phyloP scores from a whole-genome alignment of 1,140 invertebrate species.

The Helicoverpa zea region DNA sequence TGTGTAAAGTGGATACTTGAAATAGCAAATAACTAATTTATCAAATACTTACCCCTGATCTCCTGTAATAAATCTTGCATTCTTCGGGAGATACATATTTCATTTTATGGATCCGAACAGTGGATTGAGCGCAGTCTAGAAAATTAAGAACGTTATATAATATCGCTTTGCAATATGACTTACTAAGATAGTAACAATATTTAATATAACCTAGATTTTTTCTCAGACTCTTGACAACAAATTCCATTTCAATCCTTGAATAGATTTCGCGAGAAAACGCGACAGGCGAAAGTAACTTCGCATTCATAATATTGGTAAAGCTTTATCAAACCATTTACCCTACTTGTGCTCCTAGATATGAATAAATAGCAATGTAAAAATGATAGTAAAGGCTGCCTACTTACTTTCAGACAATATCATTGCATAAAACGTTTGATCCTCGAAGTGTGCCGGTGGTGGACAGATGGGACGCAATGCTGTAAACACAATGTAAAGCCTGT shows the following conservation, averaged over 20 bases:
- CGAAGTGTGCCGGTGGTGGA: conserved; percentile 52
- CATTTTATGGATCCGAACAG: conserved; percentile 57
- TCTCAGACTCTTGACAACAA: too few relatives aligned
- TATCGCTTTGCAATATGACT: too few relatives aligned
- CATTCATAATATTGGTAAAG: too few relatives aligned
- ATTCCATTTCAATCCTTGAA: too few relatives aligned
- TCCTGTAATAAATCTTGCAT: conserved; percentile 57
- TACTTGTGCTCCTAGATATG: too few relatives aligned
- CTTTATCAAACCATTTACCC: too few relatives aligned
- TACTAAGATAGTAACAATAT: too few relatives aligned
- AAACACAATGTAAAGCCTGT: too few relatives aligned
- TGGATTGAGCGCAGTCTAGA: conserved; percentile 56
- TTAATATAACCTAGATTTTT: too few relatives aligned
- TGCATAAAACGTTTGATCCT: conserved; percentile 54
- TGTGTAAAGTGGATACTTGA: not conserved
- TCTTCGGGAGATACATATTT: conserved; percentile 42
- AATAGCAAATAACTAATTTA: not conserved
- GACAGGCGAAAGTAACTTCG: too few relatives aligned
- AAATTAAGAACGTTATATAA: conserved; percentile 9
- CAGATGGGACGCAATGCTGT: conserved; percentile 59
- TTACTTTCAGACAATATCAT: conserved; percentile 57
- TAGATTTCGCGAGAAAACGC: too few relatives aligned
- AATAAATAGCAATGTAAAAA: too few relatives aligned
- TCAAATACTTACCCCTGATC: conserved; percentile 50
- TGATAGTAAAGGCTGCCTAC: not conserved